Percentiles rank a stretch among this genome's conserved stretches.
phyloP scores from a whole-genome alignment of 2,113 vertebrate genomes.

The Bujurquina vittata region DNA sequence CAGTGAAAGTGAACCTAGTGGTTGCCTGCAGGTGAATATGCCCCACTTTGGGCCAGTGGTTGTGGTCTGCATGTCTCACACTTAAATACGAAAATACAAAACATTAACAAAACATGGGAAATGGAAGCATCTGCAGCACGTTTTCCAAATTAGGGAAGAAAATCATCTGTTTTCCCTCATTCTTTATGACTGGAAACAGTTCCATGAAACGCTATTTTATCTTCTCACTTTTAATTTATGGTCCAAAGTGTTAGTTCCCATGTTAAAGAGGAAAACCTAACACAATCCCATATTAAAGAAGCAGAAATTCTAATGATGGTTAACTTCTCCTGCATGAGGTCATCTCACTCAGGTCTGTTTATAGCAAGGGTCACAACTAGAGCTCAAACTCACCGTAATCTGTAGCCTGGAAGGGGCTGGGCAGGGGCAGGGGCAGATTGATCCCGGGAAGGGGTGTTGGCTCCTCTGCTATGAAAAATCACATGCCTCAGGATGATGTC shows the following conservation, averaged over 20 bases:
- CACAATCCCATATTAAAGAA: neutral
- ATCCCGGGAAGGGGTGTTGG: constrained; percentile 56
- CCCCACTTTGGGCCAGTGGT: neutral
- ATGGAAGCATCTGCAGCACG: neutral
- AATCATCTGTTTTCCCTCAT: neutral
- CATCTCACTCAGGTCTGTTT: neutral
- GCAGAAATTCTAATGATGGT: neutral
- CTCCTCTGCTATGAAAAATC: constrained; percentile 45
- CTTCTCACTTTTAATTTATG: neutral
- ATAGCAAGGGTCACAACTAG: neutral
- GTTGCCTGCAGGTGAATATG: neutral
- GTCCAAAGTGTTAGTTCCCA: neutral
- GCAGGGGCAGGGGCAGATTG: neutral
- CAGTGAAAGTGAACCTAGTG: neutral
- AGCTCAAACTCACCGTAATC: constrained; percentile 6
- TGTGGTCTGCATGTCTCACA: neutral
- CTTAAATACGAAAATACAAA: neutral
- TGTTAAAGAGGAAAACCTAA: too few species aligned
- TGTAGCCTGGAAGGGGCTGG: neutral
- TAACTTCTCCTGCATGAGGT: constrained; percentile 13
- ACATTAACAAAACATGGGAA: neutral
- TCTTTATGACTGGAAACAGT: neutral
- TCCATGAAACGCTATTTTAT: neutral
- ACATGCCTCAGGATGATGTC: constrained; percentile 42
- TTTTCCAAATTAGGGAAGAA: neutral